A percentile compares a stretch with the other conserved stretches of the same genome.
Evolutionary conservation across 2,888 invertebrate genomes (phyloP).

Genomic region (Pterobdella sp.): DNA sequence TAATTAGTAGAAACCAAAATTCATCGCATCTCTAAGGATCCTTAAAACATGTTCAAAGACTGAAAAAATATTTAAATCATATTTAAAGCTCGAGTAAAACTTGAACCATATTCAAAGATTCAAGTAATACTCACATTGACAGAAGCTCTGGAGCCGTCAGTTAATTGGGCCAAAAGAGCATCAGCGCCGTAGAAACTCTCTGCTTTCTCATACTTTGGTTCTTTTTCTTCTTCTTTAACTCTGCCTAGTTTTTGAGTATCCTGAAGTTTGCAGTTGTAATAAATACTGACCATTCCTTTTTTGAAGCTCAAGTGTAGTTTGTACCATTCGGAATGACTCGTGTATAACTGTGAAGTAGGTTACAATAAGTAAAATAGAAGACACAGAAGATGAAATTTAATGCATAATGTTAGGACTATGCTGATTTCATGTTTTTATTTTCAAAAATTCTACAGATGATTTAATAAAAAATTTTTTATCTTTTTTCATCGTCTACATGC

Average conservation of each 20-base stretch:
- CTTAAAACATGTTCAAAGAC: no score
- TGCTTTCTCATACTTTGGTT: not conserved
- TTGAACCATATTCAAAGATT: not conserved
- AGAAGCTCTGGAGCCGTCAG: not conserved
- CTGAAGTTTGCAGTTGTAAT: conserved; percentile 31
- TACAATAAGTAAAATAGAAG: not conserved
- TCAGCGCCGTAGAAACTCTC: not conserved
- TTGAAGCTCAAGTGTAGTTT: conserved; percentile 34
- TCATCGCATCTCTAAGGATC: no score
- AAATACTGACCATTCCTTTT: conserved; percentile 31
- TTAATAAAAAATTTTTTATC: no score
- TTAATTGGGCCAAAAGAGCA: not conserved
- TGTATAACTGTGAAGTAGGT: not conserved
- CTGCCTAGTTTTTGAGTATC: not conserved
- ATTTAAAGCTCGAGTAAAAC: no score
- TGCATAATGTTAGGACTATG: no score
- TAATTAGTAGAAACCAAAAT: no score
- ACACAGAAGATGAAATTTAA: no score
- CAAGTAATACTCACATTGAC: not conserved
- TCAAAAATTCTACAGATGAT: no score
- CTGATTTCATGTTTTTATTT: no score
- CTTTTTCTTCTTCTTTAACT: not conserved
- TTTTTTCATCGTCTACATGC: no score
- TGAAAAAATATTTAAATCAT: no score
- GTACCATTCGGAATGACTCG: conserved; percentile 1